These are phyloP conservation scores for Pogonomyrmex californicus DNA, from an alignment of 1,140 invertebrate genomes.

Conservation along the genomic window DNA sequence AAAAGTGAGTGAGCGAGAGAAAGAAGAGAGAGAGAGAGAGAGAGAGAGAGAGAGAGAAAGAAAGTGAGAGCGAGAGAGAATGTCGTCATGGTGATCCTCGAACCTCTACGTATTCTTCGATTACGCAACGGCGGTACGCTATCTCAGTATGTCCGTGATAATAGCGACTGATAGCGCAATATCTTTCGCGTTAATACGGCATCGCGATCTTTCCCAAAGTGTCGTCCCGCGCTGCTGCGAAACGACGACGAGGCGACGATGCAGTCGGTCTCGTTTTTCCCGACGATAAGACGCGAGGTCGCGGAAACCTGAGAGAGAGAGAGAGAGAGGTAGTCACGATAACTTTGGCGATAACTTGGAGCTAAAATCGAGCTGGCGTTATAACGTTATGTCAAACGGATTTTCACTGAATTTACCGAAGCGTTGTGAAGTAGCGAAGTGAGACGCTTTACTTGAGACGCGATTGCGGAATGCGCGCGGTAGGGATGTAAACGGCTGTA, in stretches of 20 bases:
- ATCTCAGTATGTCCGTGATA: slow-evolving; percentile 14
- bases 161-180: not conserved
- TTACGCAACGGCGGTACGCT: not conserved
- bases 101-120: slow-evolving; percentile 30
- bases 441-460: slow-evolving; percentile 15
- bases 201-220: not conserved
- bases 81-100: slow-evolving; percentile 19
- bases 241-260: not conserved
- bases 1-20: not conserved
- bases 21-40: not conserved
- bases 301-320: not conserved
- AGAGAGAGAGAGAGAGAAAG: not conserved
- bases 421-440: slow-evolving; percentile 1
- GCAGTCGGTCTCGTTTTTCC: not conserved
- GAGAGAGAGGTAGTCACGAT: not conserved
- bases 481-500: slow-evolving; percentile 23
- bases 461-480: not conserved
- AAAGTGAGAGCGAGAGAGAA: not conserved
- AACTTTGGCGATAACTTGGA: not conserved
- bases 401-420: slow-evolving; percentile 32
- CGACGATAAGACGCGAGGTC: not conserved
- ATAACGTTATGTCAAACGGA: not conserved
- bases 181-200: not conserved
- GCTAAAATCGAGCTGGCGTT: not conserved
- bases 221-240: not conserved